Base-by-base conservation (phyloP, 1,140 invertebrate species). In the Ooceraea biroi region DNA sequence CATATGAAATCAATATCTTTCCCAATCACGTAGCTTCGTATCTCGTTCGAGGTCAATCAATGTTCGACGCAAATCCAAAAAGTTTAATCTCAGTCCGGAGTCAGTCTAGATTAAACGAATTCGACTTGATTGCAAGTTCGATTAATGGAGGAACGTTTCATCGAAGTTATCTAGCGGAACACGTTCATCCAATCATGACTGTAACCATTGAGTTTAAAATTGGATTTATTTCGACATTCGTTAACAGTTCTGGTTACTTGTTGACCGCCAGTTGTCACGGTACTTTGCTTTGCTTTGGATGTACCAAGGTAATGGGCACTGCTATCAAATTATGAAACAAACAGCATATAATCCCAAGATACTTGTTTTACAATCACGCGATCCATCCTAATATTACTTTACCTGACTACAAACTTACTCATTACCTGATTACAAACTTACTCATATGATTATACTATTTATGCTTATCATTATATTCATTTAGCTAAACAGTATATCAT, bases 111-210 rank as follows among this genome's bases (percentile, higher is more conserved):
- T 74, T 44, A 66, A 65, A 66, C 19, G 55, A 74, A 85, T 85
- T 74, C 50, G 22, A 58, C 52, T 41, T 57, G 44, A 74, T 63
- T 44, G 60, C 61, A 66, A 74, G 50, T 19, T 74, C 36, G 30
- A 74, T 73, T 83, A 85, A 74, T 48, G 50, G 80, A 74, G 69
- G 44, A 83, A 50, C 52, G 82, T 63, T 85, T 74, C 50, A 61
- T 83, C 52, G 25, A 65, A 74, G 44, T 85, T 85, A 83, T 74
- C 61, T 68, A 68, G 68, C 19, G 44, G 50, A 50, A 41, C 66
- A 52, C 48, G 58, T 68, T 74, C 27, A 30, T 80, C 66, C 76
- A 80, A 80, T 83, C 68, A 83, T 72, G 68, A 61, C 27, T 55
- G 41, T 66, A 36, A 48, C 25, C 22, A 60, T 41, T 3, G 44